Evolutionary conservation across 2,888 invertebrate species (phyloP).

Genomic region (Lacanobia wlatinum): DNA sequence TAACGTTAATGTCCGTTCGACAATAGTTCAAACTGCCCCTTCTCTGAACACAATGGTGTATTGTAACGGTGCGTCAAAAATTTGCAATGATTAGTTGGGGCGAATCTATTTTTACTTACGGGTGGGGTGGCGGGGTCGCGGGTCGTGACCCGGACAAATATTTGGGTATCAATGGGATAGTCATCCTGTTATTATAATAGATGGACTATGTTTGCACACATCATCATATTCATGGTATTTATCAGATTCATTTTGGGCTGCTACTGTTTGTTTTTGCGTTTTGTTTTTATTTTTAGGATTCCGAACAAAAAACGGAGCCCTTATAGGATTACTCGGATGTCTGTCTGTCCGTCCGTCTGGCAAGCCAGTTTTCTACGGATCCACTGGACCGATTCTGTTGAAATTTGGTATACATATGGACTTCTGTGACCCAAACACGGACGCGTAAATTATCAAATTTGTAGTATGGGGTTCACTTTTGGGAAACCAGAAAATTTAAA

Average conservation of each 20-base stretch:
- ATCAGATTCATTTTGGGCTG: not conserved
- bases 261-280: not conserved
- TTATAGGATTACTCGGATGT: no score
- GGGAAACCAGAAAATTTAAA: no score
- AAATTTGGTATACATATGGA: no score
- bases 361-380: no score
- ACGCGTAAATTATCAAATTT: no score
- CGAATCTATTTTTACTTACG: slow-evolving; percentile 80
- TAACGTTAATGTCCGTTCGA: slow-evolving; percentile 42
- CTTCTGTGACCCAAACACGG: no score
- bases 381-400: no score
- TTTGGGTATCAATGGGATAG: slow-evolving; percentile 74
- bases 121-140: slow-evolving; percentile 72
- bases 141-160: slow-evolving; percentile 83
- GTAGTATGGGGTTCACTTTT: no score
- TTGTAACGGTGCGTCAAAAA: slow-evolving; percentile 77
- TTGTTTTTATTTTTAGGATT: no score
- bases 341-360: no score
- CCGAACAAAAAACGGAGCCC: no score
- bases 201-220: slow-evolving; percentile 41
- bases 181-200: slow-evolving; percentile 63
- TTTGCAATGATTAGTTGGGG: slow-evolving; percentile 83
- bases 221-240: slow-evolving; percentile 37
- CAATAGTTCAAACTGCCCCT: slow-evolving; percentile 47
- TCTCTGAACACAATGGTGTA: slow-evolving; percentile 63